A percentile compares a stretch with the other conserved stretches of the same genome.
These are phyloP conservation scores for Probosciger aterrimus DNA, from an alignment of 2,113 vertebrate species.

Conservation along the genomic window DNA sequence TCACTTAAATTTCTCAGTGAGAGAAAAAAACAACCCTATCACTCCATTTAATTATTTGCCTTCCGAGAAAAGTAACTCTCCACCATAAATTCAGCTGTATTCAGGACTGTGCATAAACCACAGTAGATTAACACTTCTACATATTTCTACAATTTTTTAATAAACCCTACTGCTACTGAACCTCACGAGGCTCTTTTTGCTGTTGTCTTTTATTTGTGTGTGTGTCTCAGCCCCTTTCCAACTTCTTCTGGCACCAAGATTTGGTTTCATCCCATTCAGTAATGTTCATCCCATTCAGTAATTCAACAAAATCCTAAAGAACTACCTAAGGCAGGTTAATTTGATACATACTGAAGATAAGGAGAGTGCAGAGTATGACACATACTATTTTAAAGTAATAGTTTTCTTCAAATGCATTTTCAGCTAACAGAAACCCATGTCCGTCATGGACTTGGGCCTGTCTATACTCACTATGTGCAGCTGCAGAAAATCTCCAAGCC, in stretches of 20 bases:
- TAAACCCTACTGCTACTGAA: not conserved
- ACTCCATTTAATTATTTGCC: not conserved
- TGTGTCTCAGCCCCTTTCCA: not conserved
- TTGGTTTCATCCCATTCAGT: not conserved
- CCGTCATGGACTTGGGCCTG: not conserved
- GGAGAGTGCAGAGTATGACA: not conserved
- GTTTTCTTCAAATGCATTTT: not conserved
- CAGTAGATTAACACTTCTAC: conserved; percentile 38
- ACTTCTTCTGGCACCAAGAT: not conserved
- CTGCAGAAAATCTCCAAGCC: conserved; percentile 95
- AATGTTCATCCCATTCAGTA: not conserved
- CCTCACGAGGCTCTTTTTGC: not conserved
- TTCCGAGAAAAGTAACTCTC: conserved; percentile 36
- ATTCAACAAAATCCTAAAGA: not conserved
- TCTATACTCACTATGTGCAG: conserved; percentile 91
- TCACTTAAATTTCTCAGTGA: not conserved
- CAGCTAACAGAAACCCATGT: not conserved
- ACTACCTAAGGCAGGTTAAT: not conserved
- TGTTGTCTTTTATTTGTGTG: not conserved
- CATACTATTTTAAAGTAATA: not conserved
- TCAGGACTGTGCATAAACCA: conserved; percentile 6
- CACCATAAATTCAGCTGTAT: not conserved
- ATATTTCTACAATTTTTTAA: not conserved
- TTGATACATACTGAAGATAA: not conserved
- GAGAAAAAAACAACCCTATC: not conserved